Percentiles rank a stretch among this genome's conserved stretches.
These are phyloP conservation scores for Agrochola circellaris DNA, from an alignment of 2,888 invertebrate species.

Conservation along the genomic window DNA sequence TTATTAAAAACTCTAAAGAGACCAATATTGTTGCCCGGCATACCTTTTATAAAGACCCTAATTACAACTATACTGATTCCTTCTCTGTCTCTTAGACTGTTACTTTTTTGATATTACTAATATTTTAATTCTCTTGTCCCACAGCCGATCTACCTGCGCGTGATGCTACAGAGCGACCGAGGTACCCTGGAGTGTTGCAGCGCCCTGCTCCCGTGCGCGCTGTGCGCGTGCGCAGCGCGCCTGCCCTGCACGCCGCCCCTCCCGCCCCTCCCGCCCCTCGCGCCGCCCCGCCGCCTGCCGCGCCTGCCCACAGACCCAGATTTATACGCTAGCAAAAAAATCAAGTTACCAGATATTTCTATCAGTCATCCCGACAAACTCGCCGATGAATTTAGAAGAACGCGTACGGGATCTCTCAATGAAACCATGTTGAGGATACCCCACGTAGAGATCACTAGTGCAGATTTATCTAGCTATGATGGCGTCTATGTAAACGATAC, in stretches of 20 bases:
- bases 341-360: constrained; percentile 59
- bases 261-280: constrained; percentile 24
- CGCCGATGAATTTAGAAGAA: constrained; percentile 73
- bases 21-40: too few relatives aligned
- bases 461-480: constrained; percentile 84
- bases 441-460: constrained; percentile 88
- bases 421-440: constrained; percentile 83
- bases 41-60: too few relatives aligned
- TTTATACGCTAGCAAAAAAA: constrained; percentile 70
- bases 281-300: constrained; percentile 51
- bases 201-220: constrained; percentile 81
- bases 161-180: constrained; percentile 93
- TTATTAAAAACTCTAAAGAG: too few relatives aligned
- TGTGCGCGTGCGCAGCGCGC: constrained; percentile 76
- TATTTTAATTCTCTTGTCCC: neutral
- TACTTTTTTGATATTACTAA: neutral
- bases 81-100: neutral
- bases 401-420: constrained; percentile 82
- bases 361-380: constrained; percentile 68
- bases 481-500: constrained; percentile 90
- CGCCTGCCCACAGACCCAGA: constrained; percentile 80
- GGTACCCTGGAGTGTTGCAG: constrained; percentile 94
- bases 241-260: constrained; percentile 68
- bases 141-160: constrained; percentile 95
- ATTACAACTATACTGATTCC: neutral